Percentiles rank a stretch among this genome's conserved stretches.
Conservation (phyloP, 2,888 invertebrate species). For the Melinaea marsaeus region DNA sequence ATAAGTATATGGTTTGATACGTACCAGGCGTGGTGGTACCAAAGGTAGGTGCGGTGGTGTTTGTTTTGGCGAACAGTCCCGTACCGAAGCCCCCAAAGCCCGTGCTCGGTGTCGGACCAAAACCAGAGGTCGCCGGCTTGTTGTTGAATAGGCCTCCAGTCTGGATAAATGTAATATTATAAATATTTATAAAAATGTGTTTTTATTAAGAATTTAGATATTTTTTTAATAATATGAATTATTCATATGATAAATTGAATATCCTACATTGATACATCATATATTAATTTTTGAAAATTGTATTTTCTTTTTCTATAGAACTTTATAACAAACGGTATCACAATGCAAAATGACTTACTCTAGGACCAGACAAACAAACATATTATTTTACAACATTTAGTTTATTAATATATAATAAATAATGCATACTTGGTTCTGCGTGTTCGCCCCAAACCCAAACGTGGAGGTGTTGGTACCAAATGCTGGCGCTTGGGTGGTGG, state of each 20-base stretch:
- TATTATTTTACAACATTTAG: too few relatives aligned
- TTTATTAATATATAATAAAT: too few relatives aligned
- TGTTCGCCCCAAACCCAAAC: slow-evolving; percentile 64
- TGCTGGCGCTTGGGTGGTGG: slow-evolving; percentile 57
- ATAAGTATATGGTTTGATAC: not conserved
- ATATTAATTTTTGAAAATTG: too few relatives aligned
- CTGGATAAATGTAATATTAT: slow-evolving; percentile 7
- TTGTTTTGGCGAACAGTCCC: slow-evolving; percentile 54
- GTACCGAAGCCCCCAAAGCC: slow-evolving; percentile 65
- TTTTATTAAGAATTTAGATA: too few relatives aligned
- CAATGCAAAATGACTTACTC: too few relatives aligned
- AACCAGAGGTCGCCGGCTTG: slow-evolving; percentile 55
- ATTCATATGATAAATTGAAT: too few relatives aligned
- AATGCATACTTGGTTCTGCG: slow-evolving; percentile 55
- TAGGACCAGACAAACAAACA: too few relatives aligned
- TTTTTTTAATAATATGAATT: too few relatives aligned
- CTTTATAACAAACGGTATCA: too few relatives aligned
- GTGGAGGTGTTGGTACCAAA: slow-evolving; percentile 69
- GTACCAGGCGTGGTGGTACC: slow-evolving; percentile 57
- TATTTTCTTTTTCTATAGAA: too few relatives aligned
- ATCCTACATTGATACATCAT: too few relatives aligned
- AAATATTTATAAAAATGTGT: too few relatives aligned
- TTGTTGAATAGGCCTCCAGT: slow-evolving; percentile 56
- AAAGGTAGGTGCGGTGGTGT: slow-evolving; percentile 66
- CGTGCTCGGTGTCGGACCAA: slow-evolving; percentile 53